phyloP scores from a whole-genome alignment of 2,888 invertebrate species.

The Zele albiditarsus region DNA sequence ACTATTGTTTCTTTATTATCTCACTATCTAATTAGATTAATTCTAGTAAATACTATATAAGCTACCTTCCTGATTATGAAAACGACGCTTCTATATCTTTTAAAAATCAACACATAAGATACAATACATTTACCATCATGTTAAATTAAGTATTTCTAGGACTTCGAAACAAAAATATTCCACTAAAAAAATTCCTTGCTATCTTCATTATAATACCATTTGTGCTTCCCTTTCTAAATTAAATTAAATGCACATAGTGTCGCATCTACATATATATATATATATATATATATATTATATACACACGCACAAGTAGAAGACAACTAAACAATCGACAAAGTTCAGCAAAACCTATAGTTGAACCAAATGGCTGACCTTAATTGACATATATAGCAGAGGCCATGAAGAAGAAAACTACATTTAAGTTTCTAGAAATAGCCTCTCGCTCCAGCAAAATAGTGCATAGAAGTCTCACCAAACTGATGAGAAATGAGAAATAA shows the following conservation, averaged over 20 bases:
- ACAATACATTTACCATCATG: too few relatives aligned
- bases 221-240: conserved; percentile 17
- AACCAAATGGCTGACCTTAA: conserved; percentile 57
- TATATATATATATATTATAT: conserved; percentile 10
- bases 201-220: background rate
- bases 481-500: conserved; percentile 8
- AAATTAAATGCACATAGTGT: conserved; percentile 13
- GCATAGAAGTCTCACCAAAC: background rate
- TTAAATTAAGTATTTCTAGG: too few relatives aligned
- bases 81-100: too few relatives aligned
- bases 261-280: conserved; percentile 1
- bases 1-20: too few relatives aligned
- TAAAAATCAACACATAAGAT: too few relatives aligned
- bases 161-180: too few relatives aligned
- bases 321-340: conserved; percentile 50
- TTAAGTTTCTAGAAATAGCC: conserved; percentile 53
- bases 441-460: conserved; percentile 26
- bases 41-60: too few relatives aligned
- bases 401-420: conserved; percentile 51
- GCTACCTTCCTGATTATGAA: too few relatives aligned
- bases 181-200: too few relatives aligned
- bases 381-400: conserved; percentile 52
- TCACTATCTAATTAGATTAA: too few relatives aligned
- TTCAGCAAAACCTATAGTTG: conserved; percentile 56
- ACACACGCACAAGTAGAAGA: too few relatives aligned